phyloP scores from a whole-genome alignment of 2,797 vertebrate species.

The Remorina albescens region DNA sequence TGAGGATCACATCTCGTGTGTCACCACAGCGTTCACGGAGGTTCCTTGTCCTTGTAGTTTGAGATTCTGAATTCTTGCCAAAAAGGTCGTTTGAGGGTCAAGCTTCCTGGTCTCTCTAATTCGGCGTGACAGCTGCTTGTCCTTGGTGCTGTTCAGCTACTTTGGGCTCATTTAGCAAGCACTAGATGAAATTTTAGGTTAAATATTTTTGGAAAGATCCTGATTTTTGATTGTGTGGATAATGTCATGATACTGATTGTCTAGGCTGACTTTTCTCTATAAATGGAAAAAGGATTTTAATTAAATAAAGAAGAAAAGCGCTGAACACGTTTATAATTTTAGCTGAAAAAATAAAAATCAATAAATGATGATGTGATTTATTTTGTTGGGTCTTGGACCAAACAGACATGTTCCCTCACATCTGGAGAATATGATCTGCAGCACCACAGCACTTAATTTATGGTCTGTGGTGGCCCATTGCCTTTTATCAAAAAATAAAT shows the following conservation, averaged over 20 bases:
- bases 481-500: too few species aligned
- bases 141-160: background rate
- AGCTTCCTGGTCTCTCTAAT: background rate
- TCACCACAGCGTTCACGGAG: background rate
- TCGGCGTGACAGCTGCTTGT: constrained; percentile 5
- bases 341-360: too few species aligned
- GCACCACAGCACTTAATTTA: too few species aligned
- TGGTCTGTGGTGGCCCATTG: too few species aligned
- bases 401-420: too few species aligned
- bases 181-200: background rate
- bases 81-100: constrained; percentile 64
- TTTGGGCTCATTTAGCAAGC: background rate
- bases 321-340: too few species aligned
- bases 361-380: too few species aligned
- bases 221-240: background rate
- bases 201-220: background rate
- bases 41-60: background rate
- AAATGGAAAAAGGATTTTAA: background rate
- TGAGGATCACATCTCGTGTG: background rate
- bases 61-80: constrained; percentile 3
- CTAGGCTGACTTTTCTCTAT: too few species aligned
- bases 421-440: too few species aligned
- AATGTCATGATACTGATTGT: background rate
- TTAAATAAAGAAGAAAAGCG: background rate
- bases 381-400: too few species aligned